Conservation (phyloP, 2,113 vertebrate genomes). For the Hoplias malabaricus region DNA sequence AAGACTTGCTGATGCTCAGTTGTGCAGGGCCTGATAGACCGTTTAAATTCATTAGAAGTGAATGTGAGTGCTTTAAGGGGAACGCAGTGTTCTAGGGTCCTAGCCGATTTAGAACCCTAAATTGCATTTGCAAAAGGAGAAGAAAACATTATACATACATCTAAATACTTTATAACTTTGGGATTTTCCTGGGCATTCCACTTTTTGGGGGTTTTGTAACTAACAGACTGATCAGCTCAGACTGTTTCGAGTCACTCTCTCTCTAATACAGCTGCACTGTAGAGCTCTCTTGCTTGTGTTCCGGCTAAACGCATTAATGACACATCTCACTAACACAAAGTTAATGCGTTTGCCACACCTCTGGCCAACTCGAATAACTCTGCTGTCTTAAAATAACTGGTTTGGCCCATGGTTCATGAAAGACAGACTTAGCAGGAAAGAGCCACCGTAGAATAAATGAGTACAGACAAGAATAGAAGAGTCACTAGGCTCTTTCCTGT, state of each 20-base stretch:
- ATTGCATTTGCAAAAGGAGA: neutral
- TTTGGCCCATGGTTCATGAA: constrained; percentile 11
- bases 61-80: neutral
- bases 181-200: neutral
- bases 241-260: neutral
- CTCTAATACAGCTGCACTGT: constrained; percentile 30
- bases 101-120: neutral
- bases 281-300: constrained; percentile 26
- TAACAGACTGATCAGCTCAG: neutral
- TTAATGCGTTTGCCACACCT: constrained; percentile 42
- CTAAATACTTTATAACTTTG: no score
- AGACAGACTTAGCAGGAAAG: constrained; percentile 18
- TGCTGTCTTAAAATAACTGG: constrained; percentile 7
- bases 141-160: no score
- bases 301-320: constrained; percentile 27
- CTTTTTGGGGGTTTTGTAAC: neutral
- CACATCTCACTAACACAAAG: constrained; percentile 35
- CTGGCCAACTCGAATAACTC: constrained; percentile 37
- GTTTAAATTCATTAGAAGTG: neutral
- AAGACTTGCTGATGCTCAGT: neutral
- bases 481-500: constrained; percentile 4
- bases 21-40: neutral
- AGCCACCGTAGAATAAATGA: constrained; percentile 1
- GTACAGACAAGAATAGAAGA: constrained; percentile 1
- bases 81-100: neutral